Evolutionary conservation across 2,888 invertebrate species (phyloP).

Genomic region (Sarcophaga subvicina): DNA sequence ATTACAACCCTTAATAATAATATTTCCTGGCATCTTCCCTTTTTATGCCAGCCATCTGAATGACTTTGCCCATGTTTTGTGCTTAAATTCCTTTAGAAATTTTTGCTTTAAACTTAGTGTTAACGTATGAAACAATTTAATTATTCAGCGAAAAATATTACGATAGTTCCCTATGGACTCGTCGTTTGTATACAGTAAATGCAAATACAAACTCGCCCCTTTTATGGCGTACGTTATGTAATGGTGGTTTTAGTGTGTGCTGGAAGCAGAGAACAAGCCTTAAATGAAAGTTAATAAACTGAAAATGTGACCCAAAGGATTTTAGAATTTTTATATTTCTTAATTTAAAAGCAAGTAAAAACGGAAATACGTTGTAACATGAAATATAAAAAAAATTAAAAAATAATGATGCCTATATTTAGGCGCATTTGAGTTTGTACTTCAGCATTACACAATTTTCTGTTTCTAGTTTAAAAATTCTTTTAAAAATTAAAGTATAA

Average conservation of each 20-base stretch:
- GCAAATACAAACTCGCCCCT: not conserved
- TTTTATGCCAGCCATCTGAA: not conserved
- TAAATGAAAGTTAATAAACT: conserved; percentile 50
- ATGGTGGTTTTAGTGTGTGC: conserved; percentile 22
- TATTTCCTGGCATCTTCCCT: not conserved
- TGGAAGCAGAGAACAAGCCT: conserved; percentile 6
- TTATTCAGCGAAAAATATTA: conserved; percentile 39
- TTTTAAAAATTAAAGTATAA: no score
- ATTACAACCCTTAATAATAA: conserved; percentile 35
- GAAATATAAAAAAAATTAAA: no score
- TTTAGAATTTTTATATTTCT: not conserved
- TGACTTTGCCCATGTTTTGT: no score
- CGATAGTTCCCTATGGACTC: conserved; percentile 38
- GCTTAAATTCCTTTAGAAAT: conserved; percentile 1
- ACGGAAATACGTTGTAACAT: no score
- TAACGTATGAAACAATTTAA: conserved; percentile 35
- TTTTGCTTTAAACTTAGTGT: conserved; percentile 11
- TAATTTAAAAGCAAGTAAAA: not conserved
- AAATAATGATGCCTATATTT: no score
- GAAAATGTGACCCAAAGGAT: conserved; percentile 47
- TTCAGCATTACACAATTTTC: no score
- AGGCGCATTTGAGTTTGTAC: no score
- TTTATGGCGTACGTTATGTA: not conserved
- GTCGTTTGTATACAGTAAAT: not conserved
- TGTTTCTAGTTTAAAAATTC: no score